Percentiles rank a stretch among this genome's conserved stretches.
Evolutionary conservation across 2,888 invertebrate species (phyloP).

Genomic region (Hydroisotoma schaefferi): DNA sequence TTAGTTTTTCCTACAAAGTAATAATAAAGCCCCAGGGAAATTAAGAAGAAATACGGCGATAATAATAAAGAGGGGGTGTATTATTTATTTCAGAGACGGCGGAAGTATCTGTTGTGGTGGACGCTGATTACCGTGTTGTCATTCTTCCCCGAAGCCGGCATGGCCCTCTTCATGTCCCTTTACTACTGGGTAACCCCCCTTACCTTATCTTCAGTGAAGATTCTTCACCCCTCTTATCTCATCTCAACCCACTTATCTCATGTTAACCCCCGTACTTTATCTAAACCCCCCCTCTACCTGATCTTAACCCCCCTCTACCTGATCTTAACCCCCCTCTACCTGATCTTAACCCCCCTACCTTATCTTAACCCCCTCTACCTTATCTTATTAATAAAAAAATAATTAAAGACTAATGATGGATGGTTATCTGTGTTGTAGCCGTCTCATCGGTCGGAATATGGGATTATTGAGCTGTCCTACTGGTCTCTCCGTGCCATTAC

Average conservation of each 20-base stretch:
- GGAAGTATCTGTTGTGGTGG: constrained; percentile 57
- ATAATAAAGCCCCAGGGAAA: too few relatives aligned
- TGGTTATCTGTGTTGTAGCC: constrained; percentile 23
- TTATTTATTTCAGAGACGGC: constrained; percentile 54
- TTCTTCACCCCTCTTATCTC: background rate
- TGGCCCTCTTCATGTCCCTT: constrained; percentile 59
- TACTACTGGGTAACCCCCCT: constrained; percentile 57
- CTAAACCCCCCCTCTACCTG: too few relatives aligned
- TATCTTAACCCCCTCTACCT: too few relatives aligned
- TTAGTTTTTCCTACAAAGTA: too few relatives aligned
- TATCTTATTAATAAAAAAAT: too few relatives aligned
- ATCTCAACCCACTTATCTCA: background rate
- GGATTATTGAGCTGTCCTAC: constrained; percentile 45
- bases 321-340: too few relatives aligned
- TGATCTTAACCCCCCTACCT: too few relatives aligned
- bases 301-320: too few relatives aligned
- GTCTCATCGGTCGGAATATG: constrained; percentile 44
- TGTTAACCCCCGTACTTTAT: too few relatives aligned
- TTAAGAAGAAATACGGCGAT: too few relatives aligned
- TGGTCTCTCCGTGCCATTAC: constrained; percentile 49
- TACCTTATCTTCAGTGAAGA: background rate
- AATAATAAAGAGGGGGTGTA: too few relatives aligned
- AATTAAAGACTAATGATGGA: too few relatives aligned
- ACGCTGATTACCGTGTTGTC: constrained; percentile 56
- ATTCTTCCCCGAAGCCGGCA: constrained; percentile 58